A percentile compares a stretch with the other conserved stretches of the same genome.
Evolutionary conservation across 2,797 vertebrate genomes (phyloP).

Genomic region (Sandelia bainsii): DNA sequence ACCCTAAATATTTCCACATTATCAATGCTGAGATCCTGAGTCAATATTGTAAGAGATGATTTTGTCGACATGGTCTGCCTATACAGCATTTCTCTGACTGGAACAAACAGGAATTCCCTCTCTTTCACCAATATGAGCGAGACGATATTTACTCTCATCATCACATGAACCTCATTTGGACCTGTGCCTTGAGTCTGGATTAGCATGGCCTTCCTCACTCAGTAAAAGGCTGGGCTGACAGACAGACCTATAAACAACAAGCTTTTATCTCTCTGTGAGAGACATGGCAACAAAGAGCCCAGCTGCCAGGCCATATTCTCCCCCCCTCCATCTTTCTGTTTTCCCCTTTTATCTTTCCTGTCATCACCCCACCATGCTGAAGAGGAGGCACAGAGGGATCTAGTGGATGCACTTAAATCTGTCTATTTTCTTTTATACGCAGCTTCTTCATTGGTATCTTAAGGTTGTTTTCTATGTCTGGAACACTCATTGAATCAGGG

Average conservation of each 20-base stretch:
- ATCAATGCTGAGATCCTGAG: neutral
- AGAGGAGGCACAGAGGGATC: slow-evolving; percentile 44
- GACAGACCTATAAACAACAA: slow-evolving; percentile 80
- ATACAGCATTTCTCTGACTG: neutral
- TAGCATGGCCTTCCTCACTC: slow-evolving; percentile 52
- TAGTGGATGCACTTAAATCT: slow-evolving; percentile 56
- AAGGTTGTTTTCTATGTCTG: slow-evolving; percentile 34
- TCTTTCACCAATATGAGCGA: slow-evolving; percentile 12
- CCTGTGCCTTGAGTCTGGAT: slow-evolving; percentile 56
- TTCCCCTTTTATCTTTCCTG: slow-evolving; percentile 79
- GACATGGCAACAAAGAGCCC: slow-evolving; percentile 81
- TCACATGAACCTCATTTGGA: slow-evolving; percentile 66
- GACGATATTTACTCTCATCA: slow-evolving; percentile 21
- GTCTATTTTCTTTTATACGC: slow-evolving; percentile 31
- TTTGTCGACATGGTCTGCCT: slow-evolving; percentile 10
- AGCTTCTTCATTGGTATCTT: slow-evolving; percentile 34
- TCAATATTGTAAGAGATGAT: slow-evolving; percentile 2
- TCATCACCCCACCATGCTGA: slow-evolving; percentile 65
- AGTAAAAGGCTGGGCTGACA: slow-evolving; percentile 69
- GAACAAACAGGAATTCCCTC: slow-evolving; percentile 23
- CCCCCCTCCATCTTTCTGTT: slow-evolving; percentile 60
- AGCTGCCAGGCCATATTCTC: slow-evolving; percentile 70
- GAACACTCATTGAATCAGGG: slow-evolving; percentile 14
- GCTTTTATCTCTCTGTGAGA: slow-evolving; percentile 81
- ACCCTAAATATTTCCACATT: neutral